Base-by-base conservation (phyloP, 2,888 invertebrate genomes). In the Melinopterus prodromus region DNA sequence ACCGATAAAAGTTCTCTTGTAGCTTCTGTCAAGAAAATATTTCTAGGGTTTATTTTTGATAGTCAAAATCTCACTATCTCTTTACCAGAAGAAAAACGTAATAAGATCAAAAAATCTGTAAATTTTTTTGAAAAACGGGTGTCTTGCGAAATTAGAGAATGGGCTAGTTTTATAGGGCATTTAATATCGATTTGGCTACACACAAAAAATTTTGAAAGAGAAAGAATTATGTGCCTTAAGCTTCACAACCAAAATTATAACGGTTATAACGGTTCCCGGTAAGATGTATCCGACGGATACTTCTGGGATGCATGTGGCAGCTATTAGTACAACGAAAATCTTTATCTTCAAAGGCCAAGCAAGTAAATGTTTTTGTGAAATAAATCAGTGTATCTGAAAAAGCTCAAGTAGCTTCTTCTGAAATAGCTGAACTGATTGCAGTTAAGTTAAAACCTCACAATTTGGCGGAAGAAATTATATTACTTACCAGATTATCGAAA, bases 101-200 rank as follows among this genome's bases (percentile, higher is more conserved):
- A 38, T 38, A 38, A 38, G 38, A 38, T 38, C 9, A 38, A 38
- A 38, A 38, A 38, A 38, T 38, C 38, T 38, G 6, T 38, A 38
- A 38, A 38, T 6, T 38, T 9, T 38, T 38, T 38, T 38, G 38
- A 38, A 38, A 38, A 38, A 38, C 38, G 38, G 38, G 38, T 6
- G 38, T 38, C 9, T 38, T 38, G 38, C 38, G 9, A 38, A 38
- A 38, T 38, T 6, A 6, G 38, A 38, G 38, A 38, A 38, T 38
- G 38, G 38, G 83, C 84, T 12, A 69, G 76, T 6, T 75, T 85
- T 37, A 78, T 84, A 38, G 85, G 83, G 6, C 70, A 72, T 36
- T 79, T 87, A 70, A 80, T 82, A 6, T 82, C 86, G 0, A 82
- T 83, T 72, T 85, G 83, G 84, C 80, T 86, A 9, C 84, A 86